These are phyloP conservation scores for Parauchenoglanis punctatus DNA, from an alignment of 2,797 vertebrate species.

Conservation along the genomic window DNA sequence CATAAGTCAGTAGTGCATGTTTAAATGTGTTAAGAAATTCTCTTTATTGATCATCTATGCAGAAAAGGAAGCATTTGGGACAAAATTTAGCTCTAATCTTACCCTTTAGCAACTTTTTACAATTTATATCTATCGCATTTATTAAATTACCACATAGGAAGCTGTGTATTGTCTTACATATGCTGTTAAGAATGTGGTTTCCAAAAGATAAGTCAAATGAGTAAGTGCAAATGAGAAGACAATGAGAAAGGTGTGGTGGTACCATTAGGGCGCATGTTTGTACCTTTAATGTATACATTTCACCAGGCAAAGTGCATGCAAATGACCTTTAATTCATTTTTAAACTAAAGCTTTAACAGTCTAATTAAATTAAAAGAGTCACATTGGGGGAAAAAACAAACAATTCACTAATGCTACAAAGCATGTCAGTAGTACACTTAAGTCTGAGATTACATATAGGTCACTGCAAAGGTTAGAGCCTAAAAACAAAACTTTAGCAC, in stretches of 20 bases:
- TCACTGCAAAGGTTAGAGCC: neutral
- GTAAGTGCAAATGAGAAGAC: neutral
- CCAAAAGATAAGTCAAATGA: neutral
- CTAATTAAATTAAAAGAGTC: neutral
- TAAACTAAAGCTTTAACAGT: neutral
- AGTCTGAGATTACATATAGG: neutral
- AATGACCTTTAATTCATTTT: too few relatives aligned
- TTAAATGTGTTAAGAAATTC: neutral
- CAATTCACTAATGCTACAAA: neutral
- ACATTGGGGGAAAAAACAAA: neutral
- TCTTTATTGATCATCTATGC: neutral
- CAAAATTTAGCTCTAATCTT: neutral
- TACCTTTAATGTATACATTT: neutral
- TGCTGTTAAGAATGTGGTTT: neutral
- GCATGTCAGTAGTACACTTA: neutral
- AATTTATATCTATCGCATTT: too few relatives aligned
- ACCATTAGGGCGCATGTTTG: neutral
- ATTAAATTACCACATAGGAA: neutral
- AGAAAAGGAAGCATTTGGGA: neutral
- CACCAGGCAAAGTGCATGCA: neutral
- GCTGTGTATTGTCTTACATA: neutral
- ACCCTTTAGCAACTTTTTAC: too few relatives aligned
- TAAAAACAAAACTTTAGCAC: neutral
- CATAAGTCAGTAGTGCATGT: too few relatives aligned
- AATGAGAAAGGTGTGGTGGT: neutral